Evolutionary conservation across 2,888 invertebrate genomes (phyloP), one percentile per base, ranked within the genome.

Genomic region (Caenorhabditis zanzibari): DNA sequence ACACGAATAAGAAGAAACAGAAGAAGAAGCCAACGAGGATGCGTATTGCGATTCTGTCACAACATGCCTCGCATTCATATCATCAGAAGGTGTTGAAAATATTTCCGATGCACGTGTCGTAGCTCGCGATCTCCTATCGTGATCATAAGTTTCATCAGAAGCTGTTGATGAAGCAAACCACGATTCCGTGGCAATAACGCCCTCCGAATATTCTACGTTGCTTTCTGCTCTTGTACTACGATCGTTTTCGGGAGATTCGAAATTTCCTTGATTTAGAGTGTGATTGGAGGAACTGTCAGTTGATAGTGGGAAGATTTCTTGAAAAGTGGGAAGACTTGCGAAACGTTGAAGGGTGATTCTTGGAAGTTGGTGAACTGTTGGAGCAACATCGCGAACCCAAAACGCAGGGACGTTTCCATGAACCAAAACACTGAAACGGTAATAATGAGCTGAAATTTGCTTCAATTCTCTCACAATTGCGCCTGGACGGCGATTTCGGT

Each of bases 381-480:
- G 3, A 2, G 76, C 68, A 10, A 61, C 61, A 47, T 52, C 19
- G 6, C 76, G 68, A 14, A 69, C 47, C 38, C 49, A 28, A 24
- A 76, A 76, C 0, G 68, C 59, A 3, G 76, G 76, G 2, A 24
- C n/a, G n/a, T 49, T 38, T 0, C 16, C 28, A 0, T 26, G 52
- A 22, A 54, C 35, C 12, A 77, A 32, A 2, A 54, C 63, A 22
- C 77, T 77, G 77, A 61, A 77, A 75, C 19, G 12, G 6, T 2
- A 2, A 41, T n/a, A 49, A 47, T 59, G n/a, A n/a, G n/a, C n/a
- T 14, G n/a, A 3, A 44, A 19, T 2, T 35, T 19, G 7, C n/a
- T 14, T n/a, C 26, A 28, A 28, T 32, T 16, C 22, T 28, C 76
- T 69, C 14, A 77, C 77, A 77, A 77, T 71, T 77, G 69, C 9